These are phyloP conservation scores for Habropoda laboriosa DNA, from an alignment of 1,140 invertebrate genomes.

Conservation along the genomic window DNA sequence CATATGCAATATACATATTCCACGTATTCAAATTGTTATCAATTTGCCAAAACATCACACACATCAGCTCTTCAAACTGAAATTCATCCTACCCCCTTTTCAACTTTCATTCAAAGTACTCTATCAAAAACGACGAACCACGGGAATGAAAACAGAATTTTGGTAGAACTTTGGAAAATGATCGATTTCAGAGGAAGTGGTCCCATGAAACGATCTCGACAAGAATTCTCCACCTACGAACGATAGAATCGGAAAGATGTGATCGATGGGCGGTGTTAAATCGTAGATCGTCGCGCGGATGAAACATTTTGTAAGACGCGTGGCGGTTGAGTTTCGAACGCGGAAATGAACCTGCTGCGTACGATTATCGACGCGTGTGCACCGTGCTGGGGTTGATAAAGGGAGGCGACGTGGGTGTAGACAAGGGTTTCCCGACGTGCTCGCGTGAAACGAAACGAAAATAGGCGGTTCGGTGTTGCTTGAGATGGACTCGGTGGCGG, in stretches of 20 bases:
- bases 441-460: constrained; percentile 46
- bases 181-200: neutral
- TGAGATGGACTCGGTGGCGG: constrained; percentile 80
- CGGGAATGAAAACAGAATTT: too few species aligned
- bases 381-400: constrained; percentile 20
- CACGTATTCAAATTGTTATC: too few species aligned
- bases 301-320: neutral
- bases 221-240: neutral
- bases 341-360: constrained; percentile 40
- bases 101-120: too few species aligned
- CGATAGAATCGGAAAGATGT: neutral
- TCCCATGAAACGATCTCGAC: neutral
- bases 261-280: neutral
- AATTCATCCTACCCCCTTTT: too few species aligned
- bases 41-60: too few species aligned
- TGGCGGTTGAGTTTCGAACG: neutral
- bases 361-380: constrained; percentile 19
- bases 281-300: neutral
- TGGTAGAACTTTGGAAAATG: too few species aligned
- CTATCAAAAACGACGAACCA: too few species aligned
- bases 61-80: too few species aligned
- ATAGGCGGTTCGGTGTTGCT: constrained; percentile 70
- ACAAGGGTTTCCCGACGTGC: neutral
- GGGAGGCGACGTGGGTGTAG: neutral
- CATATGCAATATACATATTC: too few species aligned